These are phyloP conservation scores for Archegozetes longisetosus DNA, from an alignment of 1,140 invertebrate genomes.

Conservation along the genomic window DNA sequence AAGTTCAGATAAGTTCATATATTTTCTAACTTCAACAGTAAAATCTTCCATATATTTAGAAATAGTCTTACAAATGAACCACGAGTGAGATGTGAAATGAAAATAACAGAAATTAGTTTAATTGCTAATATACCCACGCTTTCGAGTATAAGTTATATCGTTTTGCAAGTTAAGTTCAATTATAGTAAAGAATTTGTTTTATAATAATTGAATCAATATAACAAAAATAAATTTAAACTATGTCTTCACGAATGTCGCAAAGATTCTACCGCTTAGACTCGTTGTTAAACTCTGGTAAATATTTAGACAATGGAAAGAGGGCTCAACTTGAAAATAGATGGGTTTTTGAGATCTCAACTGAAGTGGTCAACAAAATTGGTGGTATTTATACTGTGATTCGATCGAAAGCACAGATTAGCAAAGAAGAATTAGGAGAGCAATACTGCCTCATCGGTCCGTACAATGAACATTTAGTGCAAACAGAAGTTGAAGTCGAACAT, in stretches of 20 bases:
- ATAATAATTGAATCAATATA: too few relatives aligned
- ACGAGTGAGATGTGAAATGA: too few relatives aligned
- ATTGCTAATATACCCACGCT: too few relatives aligned
- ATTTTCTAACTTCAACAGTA: too few relatives aligned
- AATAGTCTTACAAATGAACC: too few relatives aligned
- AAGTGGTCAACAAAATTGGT: slow-evolving; percentile 63
- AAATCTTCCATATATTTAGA: too few relatives aligned
- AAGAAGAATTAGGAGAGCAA: slow-evolving; percentile 95
- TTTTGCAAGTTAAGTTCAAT: too few relatives aligned
- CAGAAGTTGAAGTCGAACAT: slow-evolving; percentile 89
- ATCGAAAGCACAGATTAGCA: slow-evolving; percentile 93
- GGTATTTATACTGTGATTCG: slow-evolving; percentile 98
- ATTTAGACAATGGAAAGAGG: slow-evolving; percentile 62
- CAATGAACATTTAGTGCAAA: slow-evolving; percentile 79
- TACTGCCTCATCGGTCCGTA: slow-evolving; percentile 88
- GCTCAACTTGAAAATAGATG: slow-evolving; percentile 78
- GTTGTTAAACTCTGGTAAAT: slow-evolving; percentile 46
- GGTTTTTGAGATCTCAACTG: slow-evolving; percentile 61
- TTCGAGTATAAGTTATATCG: too few relatives aligned
- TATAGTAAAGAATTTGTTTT: too few relatives aligned
- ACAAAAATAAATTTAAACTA: too few relatives aligned
- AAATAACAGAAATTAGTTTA: too few relatives aligned
- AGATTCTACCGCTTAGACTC: slow-evolving; percentile 65
- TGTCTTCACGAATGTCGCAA: slow-evolving; percentile 18
- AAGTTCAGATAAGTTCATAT: too few relatives aligned